Conservation (phyloP, 2,113 vertebrate species). For the Oenanthe melanoleuca region DNA sequence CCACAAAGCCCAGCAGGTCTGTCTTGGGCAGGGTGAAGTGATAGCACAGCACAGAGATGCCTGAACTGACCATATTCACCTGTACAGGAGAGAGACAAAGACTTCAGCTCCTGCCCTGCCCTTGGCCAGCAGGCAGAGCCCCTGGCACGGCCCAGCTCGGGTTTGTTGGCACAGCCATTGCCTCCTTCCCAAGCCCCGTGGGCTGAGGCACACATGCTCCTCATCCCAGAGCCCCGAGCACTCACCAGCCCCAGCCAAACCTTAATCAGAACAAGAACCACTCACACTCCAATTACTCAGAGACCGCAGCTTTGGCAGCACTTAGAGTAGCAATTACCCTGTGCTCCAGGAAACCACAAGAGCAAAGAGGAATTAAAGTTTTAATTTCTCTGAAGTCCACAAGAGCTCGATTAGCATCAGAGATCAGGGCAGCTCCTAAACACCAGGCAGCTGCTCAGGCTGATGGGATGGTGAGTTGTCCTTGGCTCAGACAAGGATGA, state of each 20-base stretch:
- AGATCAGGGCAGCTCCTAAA: not conserved
- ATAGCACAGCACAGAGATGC: not conserved
- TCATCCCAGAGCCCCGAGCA: not conserved
- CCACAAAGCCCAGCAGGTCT: not conserved
- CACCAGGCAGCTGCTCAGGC: not conserved
- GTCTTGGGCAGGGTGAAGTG: fast-evolving
- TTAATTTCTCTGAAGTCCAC: constrained; percentile 23
- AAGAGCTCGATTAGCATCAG: not conserved
- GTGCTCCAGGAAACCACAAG: constrained; percentile 54
- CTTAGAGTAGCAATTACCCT: not conserved
- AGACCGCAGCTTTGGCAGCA: constrained; percentile 33
- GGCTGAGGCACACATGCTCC: not conserved
- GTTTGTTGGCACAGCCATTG: not conserved
- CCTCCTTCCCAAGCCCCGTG: not conserved
- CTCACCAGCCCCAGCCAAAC: not conserved
- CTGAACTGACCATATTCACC: fast-evolving
- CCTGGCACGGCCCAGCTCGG: not conserved
- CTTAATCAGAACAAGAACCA: not conserved
- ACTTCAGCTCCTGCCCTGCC: not conserved
- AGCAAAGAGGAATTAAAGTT: constrained; percentile 26
- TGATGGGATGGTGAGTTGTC: not conserved
- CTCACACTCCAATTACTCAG: constrained; percentile 19
- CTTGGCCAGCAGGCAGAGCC: not conserved
- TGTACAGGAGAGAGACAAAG: not conserved
- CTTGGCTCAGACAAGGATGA: not conserved